A percentile compares a stretch with the other conserved stretches of the same genome.
Conservation (phyloP, 1,140 invertebrate genomes). For the Drosophila pruinosa region DNA sequence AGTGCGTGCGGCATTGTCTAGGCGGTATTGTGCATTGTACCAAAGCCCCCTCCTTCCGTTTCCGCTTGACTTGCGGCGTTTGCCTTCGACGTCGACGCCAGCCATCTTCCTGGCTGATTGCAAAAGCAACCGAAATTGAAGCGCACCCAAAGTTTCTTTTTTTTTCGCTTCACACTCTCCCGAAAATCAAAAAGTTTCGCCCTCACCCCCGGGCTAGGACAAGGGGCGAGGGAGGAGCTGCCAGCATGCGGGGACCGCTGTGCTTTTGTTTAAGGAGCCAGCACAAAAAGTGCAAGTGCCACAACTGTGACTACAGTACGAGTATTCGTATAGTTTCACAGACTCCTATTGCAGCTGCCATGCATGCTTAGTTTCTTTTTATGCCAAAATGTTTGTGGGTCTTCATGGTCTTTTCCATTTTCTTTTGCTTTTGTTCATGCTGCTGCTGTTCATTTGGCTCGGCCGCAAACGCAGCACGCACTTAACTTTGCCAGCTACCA, state of each 20-base stretch:
- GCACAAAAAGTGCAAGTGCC: constrained; percentile 73
- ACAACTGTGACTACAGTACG: constrained; percentile 11
- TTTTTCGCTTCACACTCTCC: neutral
- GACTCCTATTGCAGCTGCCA: constrained; percentile 30
- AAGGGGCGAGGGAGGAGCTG: neutral
- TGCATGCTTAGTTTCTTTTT: constrained; percentile 67
- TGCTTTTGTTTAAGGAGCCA: constrained; percentile 63
- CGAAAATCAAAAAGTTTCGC: constrained; percentile 76
- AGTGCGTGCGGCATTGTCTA: constrained; percentile 71
- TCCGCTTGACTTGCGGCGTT: constrained; percentile 75
- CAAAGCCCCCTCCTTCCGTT: constrained; percentile 32
- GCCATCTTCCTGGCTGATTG: constrained; percentile 57
- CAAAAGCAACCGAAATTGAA: constrained; percentile 76
- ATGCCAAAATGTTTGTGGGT: constrained; percentile 65
- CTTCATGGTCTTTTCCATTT: constrained; percentile 55
- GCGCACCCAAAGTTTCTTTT: constrained; percentile 67
- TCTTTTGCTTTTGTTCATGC: constrained; percentile 33
- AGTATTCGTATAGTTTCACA: constrained; percentile 8
- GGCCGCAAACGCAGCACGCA: constrained; percentile 75
- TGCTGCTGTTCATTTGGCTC: constrained; percentile 62
- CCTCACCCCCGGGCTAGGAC: constrained; percentile 18
- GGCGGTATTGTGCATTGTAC: constrained; percentile 13
- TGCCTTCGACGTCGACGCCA: constrained; percentile 27
- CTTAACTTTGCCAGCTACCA: constrained; percentile 75
- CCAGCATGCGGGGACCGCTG: neutral